Base-by-base conservation (phyloP, 2,797 vertebrate genomes). In the Yasuhikotakia modesta region DNA sequence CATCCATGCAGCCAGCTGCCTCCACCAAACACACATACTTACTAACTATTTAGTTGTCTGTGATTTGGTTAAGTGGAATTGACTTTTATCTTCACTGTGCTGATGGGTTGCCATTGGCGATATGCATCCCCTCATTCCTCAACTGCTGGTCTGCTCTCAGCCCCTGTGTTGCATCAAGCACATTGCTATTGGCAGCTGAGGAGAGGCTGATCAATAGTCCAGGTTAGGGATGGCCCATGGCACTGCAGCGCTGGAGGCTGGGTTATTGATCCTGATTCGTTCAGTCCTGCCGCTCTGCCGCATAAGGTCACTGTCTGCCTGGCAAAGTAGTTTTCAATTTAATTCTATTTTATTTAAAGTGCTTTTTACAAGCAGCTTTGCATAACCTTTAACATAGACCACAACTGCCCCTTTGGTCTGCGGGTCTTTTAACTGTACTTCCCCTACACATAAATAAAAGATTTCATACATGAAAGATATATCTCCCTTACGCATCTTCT, bases 1-100 rank as follows among this genome's bases (percentile, higher is more conserved):
- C 87, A 85, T 84, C 84, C 24, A 58, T 66, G 46, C 61, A 78
- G 63, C 70, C 84, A 88, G 85, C 87, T 83, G 85, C 91, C 72
- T 53, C 87, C 89, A 91, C 90, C 91, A 86, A 83, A 91, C 0
- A 87, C 78, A 90, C 92, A 95, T 95, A 93, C 94, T 93, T 92
- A 91, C 87, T 92, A 96, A 97, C 96, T 96, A 97, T 97, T 97
- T 97, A 95, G 95, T 97, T 95, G 95, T 96, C 95, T 95, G 93
- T 93, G 94, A 93, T 95, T 96, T 95, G 90, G 90, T 95, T 97
- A 97, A 97, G 94, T 97, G 94, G 93, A 95, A 97, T 96, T 96
- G 96, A 97, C 95, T 97, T 96, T 97, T 96, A 93, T 94, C 93
- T 93, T 91, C 82, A 84, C 78, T 90, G 89, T 92, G 94, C 93